phyloP scores from a whole-genome alignment of 2,888 invertebrate species.

The Epirrhoe alternata region DNA sequence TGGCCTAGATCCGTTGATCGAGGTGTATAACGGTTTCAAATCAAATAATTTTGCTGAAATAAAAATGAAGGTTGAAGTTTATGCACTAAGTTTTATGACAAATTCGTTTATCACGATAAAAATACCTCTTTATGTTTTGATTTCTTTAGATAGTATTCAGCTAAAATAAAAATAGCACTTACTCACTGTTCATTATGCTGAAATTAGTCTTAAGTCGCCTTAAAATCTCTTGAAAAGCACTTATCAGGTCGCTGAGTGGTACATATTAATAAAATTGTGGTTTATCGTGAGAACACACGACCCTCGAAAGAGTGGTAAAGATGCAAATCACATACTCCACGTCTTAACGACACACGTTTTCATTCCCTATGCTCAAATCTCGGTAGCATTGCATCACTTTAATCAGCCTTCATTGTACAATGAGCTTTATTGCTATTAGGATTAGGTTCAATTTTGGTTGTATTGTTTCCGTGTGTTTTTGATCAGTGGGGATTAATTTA shows the following conservation, averaged over 20 bases:
- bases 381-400: conserved; percentile 16
- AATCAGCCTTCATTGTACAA: neutral
- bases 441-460: neutral
- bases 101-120: no score
- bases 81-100: no score
- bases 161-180: no score
- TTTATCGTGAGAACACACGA: conserved; percentile 66
- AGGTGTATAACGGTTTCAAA: no score
- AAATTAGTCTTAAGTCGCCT: no score
- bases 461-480: neutral
- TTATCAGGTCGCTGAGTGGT: conserved; percentile 26
- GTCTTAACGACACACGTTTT: conserved; percentile 79
- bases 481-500: no score
- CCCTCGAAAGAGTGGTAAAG: conserved; percentile 66
- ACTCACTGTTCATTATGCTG: no score
- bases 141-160: no score
- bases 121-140: no score
- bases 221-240: conserved; percentile 20
- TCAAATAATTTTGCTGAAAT: no score
- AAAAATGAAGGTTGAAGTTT: no score
- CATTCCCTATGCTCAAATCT: conserved; percentile 71
- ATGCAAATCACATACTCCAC: conserved; percentile 74
- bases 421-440: conserved; percentile 1
- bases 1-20: no score
- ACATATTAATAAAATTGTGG: conserved; percentile 50